Evolutionary conservation across 2,888 invertebrate genomes (phyloP).

Genomic region (Eupithecia dodoneata): DNA sequence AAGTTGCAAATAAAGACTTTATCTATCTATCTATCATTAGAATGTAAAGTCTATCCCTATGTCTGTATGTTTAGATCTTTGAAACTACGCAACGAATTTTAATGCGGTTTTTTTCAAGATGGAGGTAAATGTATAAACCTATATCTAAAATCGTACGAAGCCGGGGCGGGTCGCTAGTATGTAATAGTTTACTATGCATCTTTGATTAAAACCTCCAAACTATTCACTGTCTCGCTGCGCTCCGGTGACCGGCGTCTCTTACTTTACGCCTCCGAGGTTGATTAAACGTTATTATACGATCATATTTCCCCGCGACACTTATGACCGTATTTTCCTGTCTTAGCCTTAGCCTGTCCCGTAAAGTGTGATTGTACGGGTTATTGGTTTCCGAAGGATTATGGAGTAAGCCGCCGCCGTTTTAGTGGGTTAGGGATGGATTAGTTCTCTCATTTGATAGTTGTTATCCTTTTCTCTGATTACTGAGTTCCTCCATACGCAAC

Average conservation of each 20-base stretch:
- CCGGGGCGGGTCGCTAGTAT: too few species aligned
- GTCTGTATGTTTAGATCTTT: too few species aligned
- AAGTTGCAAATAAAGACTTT: too few species aligned
- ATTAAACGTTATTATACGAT: conserved; percentile 70
- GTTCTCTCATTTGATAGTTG: neutral
- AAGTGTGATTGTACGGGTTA: conserved; percentile 52
- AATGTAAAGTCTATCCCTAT: too few species aligned
- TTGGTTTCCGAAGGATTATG: conserved; percentile 40
- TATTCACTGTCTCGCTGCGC: neutral
- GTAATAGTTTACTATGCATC: too few species aligned
- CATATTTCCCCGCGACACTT: conserved; percentile 66
- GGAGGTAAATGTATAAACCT: too few species aligned
- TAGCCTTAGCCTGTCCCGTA: conserved; percentile 60
- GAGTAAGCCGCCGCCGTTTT: conserved; percentile 18
- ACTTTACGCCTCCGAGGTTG: conserved; percentile 66
- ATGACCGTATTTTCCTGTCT: conserved; percentile 56
- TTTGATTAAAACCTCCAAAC: too few species aligned
- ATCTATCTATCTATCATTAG: too few species aligned
- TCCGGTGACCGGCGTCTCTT: conserved; percentile 8
- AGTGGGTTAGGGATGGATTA: conserved; percentile 10
- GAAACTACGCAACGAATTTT: too few species aligned
- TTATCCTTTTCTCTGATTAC: neutral
- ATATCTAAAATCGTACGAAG: too few species aligned
- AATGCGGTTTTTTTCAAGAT: too few species aligned
- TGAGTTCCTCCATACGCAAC: neutral